phyloP scores from a whole-genome alignment of 2,113 vertebrate genomes.

The Cheirogaleus medius region DNA sequence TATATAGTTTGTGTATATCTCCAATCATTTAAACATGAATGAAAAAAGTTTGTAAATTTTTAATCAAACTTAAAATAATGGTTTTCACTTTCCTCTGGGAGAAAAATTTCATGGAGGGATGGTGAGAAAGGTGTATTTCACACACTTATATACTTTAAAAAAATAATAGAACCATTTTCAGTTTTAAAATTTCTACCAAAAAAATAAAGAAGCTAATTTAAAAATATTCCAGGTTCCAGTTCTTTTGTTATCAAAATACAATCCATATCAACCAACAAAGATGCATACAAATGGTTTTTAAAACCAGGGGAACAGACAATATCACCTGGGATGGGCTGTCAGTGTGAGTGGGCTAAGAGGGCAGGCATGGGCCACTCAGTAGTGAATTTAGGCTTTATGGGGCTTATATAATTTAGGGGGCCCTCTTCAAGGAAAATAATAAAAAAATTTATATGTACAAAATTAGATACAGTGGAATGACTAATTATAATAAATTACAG shows the following conservation, averaged over 20 bases:
- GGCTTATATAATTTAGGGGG: neutral
- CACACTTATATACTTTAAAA: neutral
- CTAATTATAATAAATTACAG: neutral
- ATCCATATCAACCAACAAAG: neutral
- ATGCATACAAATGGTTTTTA: neutral
- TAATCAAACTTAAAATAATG: neutral
- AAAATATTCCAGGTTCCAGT: neutral
- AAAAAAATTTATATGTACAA: neutral
- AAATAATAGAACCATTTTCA: neutral
- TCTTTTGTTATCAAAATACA: neutral
- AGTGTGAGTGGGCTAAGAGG: neutral
- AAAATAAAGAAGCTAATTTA: neutral
- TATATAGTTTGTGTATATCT: neutral
- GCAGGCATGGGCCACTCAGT: neutral
- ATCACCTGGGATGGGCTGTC: neutral
- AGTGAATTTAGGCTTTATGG: neutral
- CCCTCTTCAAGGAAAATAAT: neutral
- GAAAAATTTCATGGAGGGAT: neutral
- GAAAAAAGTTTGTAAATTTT: neutral
- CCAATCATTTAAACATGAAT: neutral
- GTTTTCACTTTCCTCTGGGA: neutral
- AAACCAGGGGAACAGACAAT: neutral
- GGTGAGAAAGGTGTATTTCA: neutral
- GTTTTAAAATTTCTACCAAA: neutral
- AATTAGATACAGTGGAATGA: neutral